Evolutionary conservation across 1,140 invertebrate genomes (phyloP).

Genomic region (Hylyphantes graminicola): DNA sequence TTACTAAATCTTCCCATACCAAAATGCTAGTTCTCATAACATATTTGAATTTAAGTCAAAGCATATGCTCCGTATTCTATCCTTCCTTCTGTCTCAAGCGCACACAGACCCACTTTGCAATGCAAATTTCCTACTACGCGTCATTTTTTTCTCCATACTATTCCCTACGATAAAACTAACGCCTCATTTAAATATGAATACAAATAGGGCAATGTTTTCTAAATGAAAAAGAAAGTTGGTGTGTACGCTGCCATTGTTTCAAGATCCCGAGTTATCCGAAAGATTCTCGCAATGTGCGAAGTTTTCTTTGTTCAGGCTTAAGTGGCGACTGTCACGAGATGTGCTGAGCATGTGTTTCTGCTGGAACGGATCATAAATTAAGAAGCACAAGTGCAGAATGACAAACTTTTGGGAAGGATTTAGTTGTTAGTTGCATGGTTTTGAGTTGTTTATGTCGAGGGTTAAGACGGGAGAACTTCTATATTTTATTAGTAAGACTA

Average conservation of each 20-base stretch:
- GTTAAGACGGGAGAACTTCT: no score
- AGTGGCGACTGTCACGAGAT: constrained; percentile 14
- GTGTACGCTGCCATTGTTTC: no score
- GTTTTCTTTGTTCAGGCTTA: background rate
- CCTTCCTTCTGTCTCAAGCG: background rate
- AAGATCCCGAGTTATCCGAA: no score
- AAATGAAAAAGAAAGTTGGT: constrained; percentile 13
- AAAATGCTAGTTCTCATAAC: background rate
- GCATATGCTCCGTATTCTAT: constrained; percentile 16
- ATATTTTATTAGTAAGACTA: no score
- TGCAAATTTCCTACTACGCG: constrained; percentile 48
- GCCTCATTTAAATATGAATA: constrained; percentile 57
- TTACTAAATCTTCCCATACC: background rate
- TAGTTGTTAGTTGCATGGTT: no score
- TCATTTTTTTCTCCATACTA: constrained; percentile 36
- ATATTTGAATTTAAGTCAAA: background rate
- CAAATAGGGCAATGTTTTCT: constrained; percentile 44
- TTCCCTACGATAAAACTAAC: background rate
- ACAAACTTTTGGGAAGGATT: no score
- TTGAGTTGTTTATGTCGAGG: no score
- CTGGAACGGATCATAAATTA: background rate
- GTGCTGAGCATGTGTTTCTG: background rate
- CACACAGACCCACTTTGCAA: constrained; percentile 31
- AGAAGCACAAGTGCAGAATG: no score
- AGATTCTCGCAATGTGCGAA: background rate